Evolutionary conservation across 2,797 vertebrate genomes (phyloP), one percentile per base, ranked within the genome.

Genomic region (Linurgus olivaceus): DNA sequence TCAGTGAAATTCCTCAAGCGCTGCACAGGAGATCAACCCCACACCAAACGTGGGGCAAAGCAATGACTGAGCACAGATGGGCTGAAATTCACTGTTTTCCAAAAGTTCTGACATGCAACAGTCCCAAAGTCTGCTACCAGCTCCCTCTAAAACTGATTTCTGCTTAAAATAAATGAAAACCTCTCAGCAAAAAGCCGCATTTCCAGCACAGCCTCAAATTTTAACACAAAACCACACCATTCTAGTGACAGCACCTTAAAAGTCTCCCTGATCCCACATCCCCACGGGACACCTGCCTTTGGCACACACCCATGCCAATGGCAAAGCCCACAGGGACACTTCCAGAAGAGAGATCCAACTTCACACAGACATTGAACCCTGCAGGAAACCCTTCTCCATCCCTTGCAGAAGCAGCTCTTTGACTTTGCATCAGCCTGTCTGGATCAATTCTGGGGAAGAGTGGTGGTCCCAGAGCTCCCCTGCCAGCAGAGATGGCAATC

Each of bases 261-360:
- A 62, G 10, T 10, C 31, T 33, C 21, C 62, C 61, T 19, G 38
- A 40, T 24, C 13, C 38, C 3, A 0, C 0, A 2, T 73, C 16
- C 76, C 62, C 33, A 10, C 10, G 20, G 63, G 58, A 63, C 71
- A 65, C 7, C 38, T 51, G 66, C n/a, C 38, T 61, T 29, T 62
- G 52, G 58, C 17, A 18, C n/a, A 16, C 0, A 0, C 16, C 28
- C 0, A 0, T 38, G 8, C 16, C 2, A 0, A 65, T 1, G 44
- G 73, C 31, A 70, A 74, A 90, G 16, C 52, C 68, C 58, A n/a
- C 1, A 0, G 17, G 19, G 38, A 40, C 2, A 6, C 17, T 51
- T 57, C 37, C 68, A 77, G 58, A 71, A 81, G 42, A 54, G 37
- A 88, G 33, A 26, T 35, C 21, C 6, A 31, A 50, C 21, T 58